Evolutionary conservation across 2,113 vertebrate genomes (phyloP), one percentile per base, ranked within the genome.

Genomic region (Beaufortia kweichowensis): DNA sequence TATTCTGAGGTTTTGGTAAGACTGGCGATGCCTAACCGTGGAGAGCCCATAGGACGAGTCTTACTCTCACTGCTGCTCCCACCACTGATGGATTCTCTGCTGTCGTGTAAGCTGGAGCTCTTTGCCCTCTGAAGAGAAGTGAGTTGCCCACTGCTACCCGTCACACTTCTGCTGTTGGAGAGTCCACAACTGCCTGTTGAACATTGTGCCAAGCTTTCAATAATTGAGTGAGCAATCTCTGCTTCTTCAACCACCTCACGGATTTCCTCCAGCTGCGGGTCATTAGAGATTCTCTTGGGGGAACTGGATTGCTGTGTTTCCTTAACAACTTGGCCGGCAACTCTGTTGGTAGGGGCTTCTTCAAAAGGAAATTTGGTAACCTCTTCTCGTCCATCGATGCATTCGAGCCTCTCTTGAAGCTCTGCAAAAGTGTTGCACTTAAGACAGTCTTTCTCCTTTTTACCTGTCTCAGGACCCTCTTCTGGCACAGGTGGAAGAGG

Each of bases 381-480:
- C 89, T 96, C 97, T 77, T 99, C 97, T 2, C 97, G 97, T 80
- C 97, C 97, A 1, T 99, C 97, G 5, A 99, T 98, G 86, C 97
- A 99, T 75, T 94, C 97, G 66, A 99, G 87, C 79, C 97, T 89
- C 84, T 99, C 97, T 76, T 99, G 97, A 72, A 99, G 94, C 88
- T 99, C 97, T 0, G 97, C 97, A 75, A 99, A 99, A 1, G 97
- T 99, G 90, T 98, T 98, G 82, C 97, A 99, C 83, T 98, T 98
- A 59, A 99, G 86, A 82, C 97, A 98, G 84, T 96, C 94, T 85
- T 90, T 91, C 56, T 95, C 94, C 1, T 93, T 87, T 1, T 90
- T 85, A 75, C 81, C 75, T 14, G 90, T 68, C 4, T 96, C 95
- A 0, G 79, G 90, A 6, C 89, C 88, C 65, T 96, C 95, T 1